Evolutionary conservation across 2,113 vertebrate species (phyloP), one percentile per base, ranked within the genome.

Genomic region (Mellivora capensis): DNA sequence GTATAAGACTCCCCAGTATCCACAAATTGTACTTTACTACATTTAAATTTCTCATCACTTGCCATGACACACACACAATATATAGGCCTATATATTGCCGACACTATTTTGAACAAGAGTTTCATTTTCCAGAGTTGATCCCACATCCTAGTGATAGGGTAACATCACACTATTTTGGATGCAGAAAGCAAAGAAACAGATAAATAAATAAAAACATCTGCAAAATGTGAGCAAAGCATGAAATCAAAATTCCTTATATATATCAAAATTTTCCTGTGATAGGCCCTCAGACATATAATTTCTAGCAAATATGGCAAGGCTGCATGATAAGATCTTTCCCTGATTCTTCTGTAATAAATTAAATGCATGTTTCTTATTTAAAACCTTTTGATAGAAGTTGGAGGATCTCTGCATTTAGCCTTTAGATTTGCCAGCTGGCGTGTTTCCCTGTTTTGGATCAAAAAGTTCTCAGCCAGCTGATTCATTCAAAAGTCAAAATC

Each of bases 401-500:
- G 67, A 76, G 25, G 54, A 92, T 92, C 90, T 89, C 76, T 59
- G 69, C 87, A 85, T 94, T 95, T 83, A 96, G 80, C 52, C 57
- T 93, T 91, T 82, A 54, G 44, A 90, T 77, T 39, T 97, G 95
- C 97, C 96, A 98, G 90, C 81, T 97, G 97, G 97, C 96, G 64
- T 74, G 81, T 64, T 92, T 91, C 97, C 95, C 79, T 83, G 84
- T 83, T 94, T 95, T 57, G 90, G 95, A 96, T 98, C 96, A 96
- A 92, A 96, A 90, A 83, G 79, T 96, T 97, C 94, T 94, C 94
- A 96, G 81, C 85, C 96, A 97, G 62, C 90, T 96, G 97, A 96
- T 96, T 97, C 95, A 95, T 76, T 96, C 96, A 93, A 83, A 97
- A 98, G 71, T 92, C 91, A 97, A 97, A 97, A 96, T 72, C 80